Base-by-base conservation (phyloP, 2,113 vertebrate species). In the Callopanchax toddi region DNA sequence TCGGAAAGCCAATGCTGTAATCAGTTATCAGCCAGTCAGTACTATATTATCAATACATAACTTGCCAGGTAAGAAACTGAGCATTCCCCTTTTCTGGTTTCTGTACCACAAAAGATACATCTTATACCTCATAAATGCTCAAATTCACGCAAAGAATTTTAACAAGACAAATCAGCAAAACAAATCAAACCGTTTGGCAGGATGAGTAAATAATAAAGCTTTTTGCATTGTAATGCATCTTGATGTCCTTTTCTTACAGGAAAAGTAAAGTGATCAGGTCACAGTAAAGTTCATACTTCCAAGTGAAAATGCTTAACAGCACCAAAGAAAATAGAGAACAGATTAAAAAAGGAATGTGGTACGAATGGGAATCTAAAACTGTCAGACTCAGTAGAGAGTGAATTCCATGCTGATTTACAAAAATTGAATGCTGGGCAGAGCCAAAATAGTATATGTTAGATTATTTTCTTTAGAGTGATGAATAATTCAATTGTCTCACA, bases 401-500 rank as follows among this genome's bases (percentile, higher is more conserved):
- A 22, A 8, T 55, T 22, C 52, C 13, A 39, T 23, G 36, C 34
- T 40, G 21, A 53, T 36, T 53, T 53, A 13, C 29, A 36, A 39
- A 22, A 23, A 22, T 5, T 16, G 49, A 11, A 18, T 29, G 32
- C 17, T 29, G 25, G n/a, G 49, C 49, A 51, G 49, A 32, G 25
- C 25, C 53, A 25, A 40, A 56, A 17, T 21, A 56, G 20, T 40
- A 56, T 40, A n/a, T 25, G 13, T 17, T 16, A 8, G 5, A 23
- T 25, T 56, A 8, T 51, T 39, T 22, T 55, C 20, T 56, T 23
- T 17, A 5, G 53, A 56, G 53, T 40, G 4, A 40, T 56, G 53
- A 56, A 56, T 56, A 39, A 56, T 56, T 56, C 53, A 56, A 16
- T 10, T 17, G 37, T 56, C 15, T 56, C 36, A 25, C 36, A 56